phyloP scores from a whole-genome alignment of 1,140 invertebrate species.

The Euschistus heros region DNA sequence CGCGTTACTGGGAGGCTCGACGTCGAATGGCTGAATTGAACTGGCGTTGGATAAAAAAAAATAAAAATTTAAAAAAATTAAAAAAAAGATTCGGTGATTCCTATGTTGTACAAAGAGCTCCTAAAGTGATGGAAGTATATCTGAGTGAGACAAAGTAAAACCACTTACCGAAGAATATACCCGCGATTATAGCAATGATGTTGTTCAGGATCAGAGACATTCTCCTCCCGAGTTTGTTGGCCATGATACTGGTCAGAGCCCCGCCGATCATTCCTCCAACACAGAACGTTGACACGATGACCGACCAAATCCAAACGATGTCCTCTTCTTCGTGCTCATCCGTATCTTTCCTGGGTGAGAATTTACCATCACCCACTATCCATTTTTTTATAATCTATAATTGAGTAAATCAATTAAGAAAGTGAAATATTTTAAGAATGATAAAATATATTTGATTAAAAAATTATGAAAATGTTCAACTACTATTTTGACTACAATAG shows the following conservation, averaged over 20 bases:
- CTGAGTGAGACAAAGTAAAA: no score
- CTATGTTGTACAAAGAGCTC: no score
- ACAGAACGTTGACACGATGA: conserved; percentile 9
- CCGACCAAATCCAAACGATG: conserved; percentile 6
- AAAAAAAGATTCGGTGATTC: no score
- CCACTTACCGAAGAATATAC: conserved; percentile 3
- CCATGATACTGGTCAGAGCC: not conserved
- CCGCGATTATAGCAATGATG: conserved; percentile 11
- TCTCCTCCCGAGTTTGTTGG: conserved; percentile 1
- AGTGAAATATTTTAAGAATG: not conserved
- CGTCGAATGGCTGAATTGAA: no score
- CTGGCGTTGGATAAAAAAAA: no score
- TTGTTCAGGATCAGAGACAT: conserved; percentile 10
- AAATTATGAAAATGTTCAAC: not conserved
- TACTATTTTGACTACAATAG: not conserved
- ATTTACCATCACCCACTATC: not conserved
- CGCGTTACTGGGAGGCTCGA: no score
- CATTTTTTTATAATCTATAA: conserved; percentile 6
- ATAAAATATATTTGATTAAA: not conserved
- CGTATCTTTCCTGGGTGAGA: not conserved
- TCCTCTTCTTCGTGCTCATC: not conserved
- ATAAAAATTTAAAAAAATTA: no score
- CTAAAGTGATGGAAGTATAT: no score
- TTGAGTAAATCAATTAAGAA: not conserved
- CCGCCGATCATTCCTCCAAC: conserved; percentile 20